Conservation (phyloP, 1,140 invertebrate species). For the Drosophila sturtevanti region DNA sequence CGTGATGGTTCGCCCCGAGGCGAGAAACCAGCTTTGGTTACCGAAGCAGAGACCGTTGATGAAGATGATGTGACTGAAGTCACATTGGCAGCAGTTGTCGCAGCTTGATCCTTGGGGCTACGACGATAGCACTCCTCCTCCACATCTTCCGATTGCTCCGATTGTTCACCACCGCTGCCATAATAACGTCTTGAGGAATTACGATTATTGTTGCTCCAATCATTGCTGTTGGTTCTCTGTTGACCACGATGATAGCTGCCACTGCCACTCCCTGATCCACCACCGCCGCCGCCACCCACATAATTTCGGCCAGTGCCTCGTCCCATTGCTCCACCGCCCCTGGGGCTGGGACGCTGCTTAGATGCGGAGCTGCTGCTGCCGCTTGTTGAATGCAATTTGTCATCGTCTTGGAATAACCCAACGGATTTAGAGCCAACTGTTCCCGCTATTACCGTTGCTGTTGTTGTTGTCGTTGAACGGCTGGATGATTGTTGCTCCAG, state of each 20-base stretch:
- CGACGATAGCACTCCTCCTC: constrained; percentile 76
- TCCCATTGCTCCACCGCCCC: constrained; percentile 66
- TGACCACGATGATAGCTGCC: constrained; percentile 67
- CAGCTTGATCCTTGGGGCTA: constrained; percentile 34
- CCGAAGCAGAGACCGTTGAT: constrained; percentile 63
- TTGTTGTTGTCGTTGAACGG: neutral
- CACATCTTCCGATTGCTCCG: constrained; percentile 73
- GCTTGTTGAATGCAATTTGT: constrained; percentile 15
- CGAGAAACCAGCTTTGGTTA: constrained; percentile 84
- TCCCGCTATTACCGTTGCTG: neutral
- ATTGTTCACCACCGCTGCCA: constrained; percentile 62
- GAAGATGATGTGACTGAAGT: constrained; percentile 22
- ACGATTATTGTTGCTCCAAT: constrained; percentile 54
- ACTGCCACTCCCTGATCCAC: constrained; percentile 60
- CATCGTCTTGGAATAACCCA: neutral
- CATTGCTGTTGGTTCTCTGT: constrained; percentile 55
- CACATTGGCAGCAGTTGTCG: constrained; percentile 7
- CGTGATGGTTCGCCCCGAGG: constrained; percentile 92
- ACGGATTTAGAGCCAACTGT: neutral
- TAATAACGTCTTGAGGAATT: constrained; percentile 61
- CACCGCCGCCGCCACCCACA: constrained; percentile 47
- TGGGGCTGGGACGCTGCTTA: constrained; percentile 68
- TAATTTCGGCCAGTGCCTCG: constrained; percentile 40
- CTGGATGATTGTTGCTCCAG: neutral
- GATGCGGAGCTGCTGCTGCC: constrained; percentile 36